Evolutionary conservation across 2,797 vertebrate genomes (phyloP), one percentile per base, ranked within the genome.

Genomic region (Sternarchorhynchus goeldii): DNA sequence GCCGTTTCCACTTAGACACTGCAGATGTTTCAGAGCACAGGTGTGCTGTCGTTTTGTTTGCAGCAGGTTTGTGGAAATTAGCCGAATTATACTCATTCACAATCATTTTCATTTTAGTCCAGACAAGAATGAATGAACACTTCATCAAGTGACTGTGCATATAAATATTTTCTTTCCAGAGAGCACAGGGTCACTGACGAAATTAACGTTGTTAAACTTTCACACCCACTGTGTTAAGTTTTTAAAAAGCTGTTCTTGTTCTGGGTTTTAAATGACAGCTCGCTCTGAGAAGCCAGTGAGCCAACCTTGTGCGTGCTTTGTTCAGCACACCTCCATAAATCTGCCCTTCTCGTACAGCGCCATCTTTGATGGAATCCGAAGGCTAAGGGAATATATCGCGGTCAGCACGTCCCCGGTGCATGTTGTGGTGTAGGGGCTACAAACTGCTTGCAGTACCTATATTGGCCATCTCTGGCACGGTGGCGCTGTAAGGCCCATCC

Each of bases 391-490:
- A 60, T 21, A 41, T 60, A 63, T 70, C 7, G 53, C 34, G 4
- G 25, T 50, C 29, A 66, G 65, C 32, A 36, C 69, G 34, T 50
- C 7, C 21, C 36, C 45, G 14, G 45, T 1, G 45, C 45, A 50
- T 50, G 10, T 50, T 12, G 12, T 2, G 10, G 1, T 12, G 45
- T 10, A 14, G 45, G 45, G 14, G 45, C 8, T 10, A 50, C 10
- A 50, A 12, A 12, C 45, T 50, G 45, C 45, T 12, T 50, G 20
- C 68, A 71, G 20, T 94, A 97, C 96, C 96, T 81, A 97, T 95
- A 62, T 96, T 96, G 85, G 95, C 95, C 95, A 96, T 96, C 91
- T 97, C 96, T 0, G 96, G 94, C 72, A 96, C 95, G 0, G 89
- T 94, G 87, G 96, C 95, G 7, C 88, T 94, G 90, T 96, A 96